A percentile compares a stretch with the other conserved stretches of the same genome.
Conservation (phyloP, 2,113 vertebrate genomes). For the Lepidothrix coronata region DNA sequence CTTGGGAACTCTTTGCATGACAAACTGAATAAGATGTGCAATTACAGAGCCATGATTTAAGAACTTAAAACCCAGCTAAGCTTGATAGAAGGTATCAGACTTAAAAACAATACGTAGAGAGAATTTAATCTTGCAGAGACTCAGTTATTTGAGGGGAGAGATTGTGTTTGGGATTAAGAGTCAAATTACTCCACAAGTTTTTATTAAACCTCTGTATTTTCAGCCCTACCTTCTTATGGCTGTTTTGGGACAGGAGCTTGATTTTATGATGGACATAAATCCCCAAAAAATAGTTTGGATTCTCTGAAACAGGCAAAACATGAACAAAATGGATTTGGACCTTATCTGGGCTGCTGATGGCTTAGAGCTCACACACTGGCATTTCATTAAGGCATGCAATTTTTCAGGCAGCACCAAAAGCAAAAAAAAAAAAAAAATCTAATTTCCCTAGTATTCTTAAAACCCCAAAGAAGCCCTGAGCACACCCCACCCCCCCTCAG, state of each 20-base stretch:
- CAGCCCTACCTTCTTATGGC: not conserved
- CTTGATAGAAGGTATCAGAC: conserved; percentile 38
- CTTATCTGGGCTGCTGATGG: not conserved
- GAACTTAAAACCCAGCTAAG: conserved; percentile 57
- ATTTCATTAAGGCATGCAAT: conserved; percentile 18
- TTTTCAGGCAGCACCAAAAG: not conserved
- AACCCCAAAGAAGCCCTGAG: not conserved
- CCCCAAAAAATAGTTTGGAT: not conserved
- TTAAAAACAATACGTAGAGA: conserved; percentile 46
- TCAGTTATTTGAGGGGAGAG: conserved; percentile 31
- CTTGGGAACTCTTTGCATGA: not conserved
- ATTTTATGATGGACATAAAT: conserved; percentile 10
- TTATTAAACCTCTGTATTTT: conserved; percentile 45
- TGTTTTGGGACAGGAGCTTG: conserved; percentile 8
- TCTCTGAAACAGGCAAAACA: not conserved
- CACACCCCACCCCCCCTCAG: accelerated
- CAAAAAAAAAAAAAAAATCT: not conserved
- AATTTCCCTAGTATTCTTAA: not conserved
- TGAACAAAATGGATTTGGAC: conserved; percentile 8
- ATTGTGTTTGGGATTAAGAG: conserved; percentile 56
- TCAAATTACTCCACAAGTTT: conserved; percentile 42
- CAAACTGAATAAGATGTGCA: conserved; percentile 33
- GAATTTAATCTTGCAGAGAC: conserved; percentile 50
- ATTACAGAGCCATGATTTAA: conserved; percentile 59
- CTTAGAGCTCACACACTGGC: not conserved